These are phyloP conservation scores for Melikaiella ostensackeni DNA, from an alignment of 2,888 invertebrate genomes.

Conservation along the genomic window DNA sequence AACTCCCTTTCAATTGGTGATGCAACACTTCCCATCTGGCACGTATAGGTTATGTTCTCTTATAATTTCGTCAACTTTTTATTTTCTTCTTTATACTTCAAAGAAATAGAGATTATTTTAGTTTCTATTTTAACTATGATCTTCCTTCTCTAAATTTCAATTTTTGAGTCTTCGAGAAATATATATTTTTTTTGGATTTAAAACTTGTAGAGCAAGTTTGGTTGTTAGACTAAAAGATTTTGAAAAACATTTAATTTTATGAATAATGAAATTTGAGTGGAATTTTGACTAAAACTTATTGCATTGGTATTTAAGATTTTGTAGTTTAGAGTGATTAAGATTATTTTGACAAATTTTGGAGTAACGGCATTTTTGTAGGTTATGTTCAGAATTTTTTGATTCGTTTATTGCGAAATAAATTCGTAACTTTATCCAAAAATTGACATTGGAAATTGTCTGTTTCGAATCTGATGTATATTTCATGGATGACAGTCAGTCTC, in stretches of 20 bases:
- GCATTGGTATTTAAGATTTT: background rate
- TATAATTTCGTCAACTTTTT: slow-evolving; percentile 12
- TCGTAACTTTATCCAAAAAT: too few relatives aligned
- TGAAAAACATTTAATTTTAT: background rate
- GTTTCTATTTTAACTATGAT: background rate
- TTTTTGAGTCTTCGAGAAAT: background rate
- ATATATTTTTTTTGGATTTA: background rate
- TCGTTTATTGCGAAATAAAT: background rate
- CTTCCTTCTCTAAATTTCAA: background rate
- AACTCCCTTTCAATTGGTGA: slow-evolving; percentile 46
- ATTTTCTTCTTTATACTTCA: slow-evolving; percentile 20
- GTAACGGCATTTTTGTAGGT: background rate
- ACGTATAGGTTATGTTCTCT: slow-evolving; percentile 54
- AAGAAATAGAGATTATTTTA: background rate
- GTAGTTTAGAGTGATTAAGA: background rate
- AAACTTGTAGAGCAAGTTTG: background rate
- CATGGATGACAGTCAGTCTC: too few relatives aligned
- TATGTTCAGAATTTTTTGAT: too few relatives aligned
- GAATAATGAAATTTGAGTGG: background rate
- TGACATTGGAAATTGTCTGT: too few relatives aligned
- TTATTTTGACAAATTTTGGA: background rate
- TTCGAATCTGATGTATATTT: too few relatives aligned
- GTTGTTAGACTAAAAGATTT: background rate
- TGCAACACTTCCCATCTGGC: slow-evolving; percentile 57
- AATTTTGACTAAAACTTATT: background rate